These are phyloP conservation scores for Passerina amoena DNA, from an alignment of 2,113 vertebrate species.

Conservation along the genomic window DNA sequence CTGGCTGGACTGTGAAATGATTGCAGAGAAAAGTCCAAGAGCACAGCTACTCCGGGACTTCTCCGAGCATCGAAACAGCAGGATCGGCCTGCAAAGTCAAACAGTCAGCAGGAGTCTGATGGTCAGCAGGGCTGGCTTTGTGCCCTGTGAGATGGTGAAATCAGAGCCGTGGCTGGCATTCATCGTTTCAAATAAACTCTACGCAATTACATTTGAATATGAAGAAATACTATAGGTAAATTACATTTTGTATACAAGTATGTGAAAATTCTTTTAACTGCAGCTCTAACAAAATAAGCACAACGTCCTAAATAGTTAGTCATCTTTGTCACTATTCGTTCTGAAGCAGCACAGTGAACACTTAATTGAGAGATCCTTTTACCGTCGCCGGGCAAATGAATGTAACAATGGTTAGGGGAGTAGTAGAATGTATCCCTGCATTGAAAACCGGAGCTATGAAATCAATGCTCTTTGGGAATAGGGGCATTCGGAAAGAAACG, in stretches of 20 bases:
- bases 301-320: not conserved
- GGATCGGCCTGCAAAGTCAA: not conserved
- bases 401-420: too few relatives aligned
- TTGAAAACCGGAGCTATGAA: not conserved
- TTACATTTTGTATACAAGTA: not conserved
- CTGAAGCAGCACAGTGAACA: not conserved
- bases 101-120: not conserved
- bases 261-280: too few relatives aligned
- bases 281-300: not conserved
- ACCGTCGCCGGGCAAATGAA: not conserved
- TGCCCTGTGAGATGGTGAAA: not conserved
- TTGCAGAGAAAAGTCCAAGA: not conserved
- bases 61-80: not conserved
- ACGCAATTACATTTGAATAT: not conserved
- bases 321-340: fast-evolving
- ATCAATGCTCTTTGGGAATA: fast-evolving
- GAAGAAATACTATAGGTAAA: too few relatives aligned
- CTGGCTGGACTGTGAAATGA: not conserved
- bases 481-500: not conserved
- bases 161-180: not conserved
- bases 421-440: not conserved
- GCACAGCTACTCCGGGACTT: not conserved
- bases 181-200: not conserved
- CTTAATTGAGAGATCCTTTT: not conserved
- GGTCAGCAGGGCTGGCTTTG: not conserved